Base-by-base conservation (phyloP, 2,888 invertebrate species). In the Noctuana brunneofusca region DNA sequence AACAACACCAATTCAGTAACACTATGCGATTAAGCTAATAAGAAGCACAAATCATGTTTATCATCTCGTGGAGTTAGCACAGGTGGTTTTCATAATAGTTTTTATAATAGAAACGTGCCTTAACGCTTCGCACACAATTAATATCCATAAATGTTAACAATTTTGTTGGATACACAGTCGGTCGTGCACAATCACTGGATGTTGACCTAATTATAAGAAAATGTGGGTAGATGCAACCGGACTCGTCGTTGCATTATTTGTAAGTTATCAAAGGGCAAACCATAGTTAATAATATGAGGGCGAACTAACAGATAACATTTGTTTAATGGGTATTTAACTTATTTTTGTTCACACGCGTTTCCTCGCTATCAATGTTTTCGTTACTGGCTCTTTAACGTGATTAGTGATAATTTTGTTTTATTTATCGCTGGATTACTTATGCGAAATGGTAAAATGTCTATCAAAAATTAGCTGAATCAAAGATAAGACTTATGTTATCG, bases 151-250 rank as follows among this genome's bases (percentile, higher is more conserved):
- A 46, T 35, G 41, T 24, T 48, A 49, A 24, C n/a, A 48, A 57
- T 38, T 38, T 27, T 9, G 8, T 6, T 24, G 32, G 30, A 56
- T n/a, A 32, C 35, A 43, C 38, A 59, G 30, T 48, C 48, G 24
- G 27, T 48, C 46, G 18, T 24, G 48, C 43, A 60, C 48, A 20
- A 32, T 32, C 35, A 43, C 41, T 30, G 20, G 30, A 22, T 41
- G 27, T 62, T 55, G 41, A 62, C 62, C 62, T 55, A 55, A 55
- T 62, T 54, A 54, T 48, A 48, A 54, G 54, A 49, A 38, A 55
- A 48, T 64, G 35, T 57, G 64, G 67, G 64, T 66, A 65, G 54
- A 46, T 52, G 43, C 59, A 63, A 58, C 41, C 22, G 22, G 43
- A 18, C 54, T 41, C 52, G 30, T 16, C 20, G 18, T 54, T 63